A percentile compares a stretch with the other conserved stretches of the same genome.
Evolutionary conservation across 2,113 vertebrate species (phyloP).

Genomic region (Tinamus guttatus): DNA sequence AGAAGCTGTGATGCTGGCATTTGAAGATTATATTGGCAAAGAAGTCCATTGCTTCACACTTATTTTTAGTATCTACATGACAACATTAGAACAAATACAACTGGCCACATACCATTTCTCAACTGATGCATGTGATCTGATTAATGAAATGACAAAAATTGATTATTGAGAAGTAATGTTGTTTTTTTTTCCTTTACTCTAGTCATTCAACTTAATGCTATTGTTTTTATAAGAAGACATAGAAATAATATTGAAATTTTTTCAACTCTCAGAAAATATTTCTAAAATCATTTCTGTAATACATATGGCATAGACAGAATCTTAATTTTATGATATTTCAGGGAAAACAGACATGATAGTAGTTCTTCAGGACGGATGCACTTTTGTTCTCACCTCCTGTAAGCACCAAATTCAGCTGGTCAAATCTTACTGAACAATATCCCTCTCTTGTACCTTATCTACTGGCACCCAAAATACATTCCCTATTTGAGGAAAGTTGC

Average conservation of each 20-base stretch:
- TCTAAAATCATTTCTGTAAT: neutral
- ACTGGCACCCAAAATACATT: neutral
- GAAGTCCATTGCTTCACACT: neutral
- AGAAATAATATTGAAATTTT: neutral
- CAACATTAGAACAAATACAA: neutral
- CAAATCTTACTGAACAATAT: neutral
- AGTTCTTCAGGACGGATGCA: neutral
- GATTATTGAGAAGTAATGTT: neutral
- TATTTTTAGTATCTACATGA: neutral
- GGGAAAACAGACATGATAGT: neutral
- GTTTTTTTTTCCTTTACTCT: rapidly evolving
- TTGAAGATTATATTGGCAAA: neutral
- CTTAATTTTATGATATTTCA: neutral
- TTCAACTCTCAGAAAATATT: neutral
- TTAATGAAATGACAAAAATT: neutral
- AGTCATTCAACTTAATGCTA: neutral
- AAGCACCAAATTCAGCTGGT: neutral
- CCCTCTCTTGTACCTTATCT: neutral
- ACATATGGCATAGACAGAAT: neutral
- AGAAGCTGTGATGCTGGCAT: neutral
- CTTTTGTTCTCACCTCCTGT: neutral
- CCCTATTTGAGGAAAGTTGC: neutral
- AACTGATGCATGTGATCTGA: neutral
- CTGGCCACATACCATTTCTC: neutral
- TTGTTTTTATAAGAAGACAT: neutral